Conservation (phyloP, 2,888 invertebrate species). For the Ischnus inquisitorius region DNA sequence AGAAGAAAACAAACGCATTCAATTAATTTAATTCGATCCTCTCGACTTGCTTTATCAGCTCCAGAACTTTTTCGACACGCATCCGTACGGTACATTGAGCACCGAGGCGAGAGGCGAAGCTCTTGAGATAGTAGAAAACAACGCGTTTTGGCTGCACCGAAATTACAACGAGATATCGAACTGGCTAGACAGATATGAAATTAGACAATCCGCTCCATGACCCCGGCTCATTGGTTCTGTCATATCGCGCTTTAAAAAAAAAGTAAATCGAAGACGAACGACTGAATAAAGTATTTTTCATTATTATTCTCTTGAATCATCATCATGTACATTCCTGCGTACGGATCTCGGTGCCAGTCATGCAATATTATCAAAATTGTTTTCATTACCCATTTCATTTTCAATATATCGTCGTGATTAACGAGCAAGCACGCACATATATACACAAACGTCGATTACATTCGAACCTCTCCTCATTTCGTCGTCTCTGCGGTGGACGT, state of each 20-base stretch:
- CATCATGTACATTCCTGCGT: not conserved
- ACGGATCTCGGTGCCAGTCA: not conserved
- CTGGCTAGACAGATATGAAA: not conserved
- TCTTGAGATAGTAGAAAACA: slow-evolving; percentile 50
- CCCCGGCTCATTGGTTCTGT: not conserved
- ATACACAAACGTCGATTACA: not conserved
- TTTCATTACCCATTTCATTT: not conserved
- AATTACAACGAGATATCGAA: slow-evolving; percentile 33
- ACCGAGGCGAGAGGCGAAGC: slow-evolving; percentile 41
- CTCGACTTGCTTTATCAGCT: slow-evolving; percentile 12
- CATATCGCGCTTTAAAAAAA: not conserved
- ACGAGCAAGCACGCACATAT: not conserved
- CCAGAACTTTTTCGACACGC: slow-evolving; percentile 19
- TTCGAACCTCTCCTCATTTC: not conserved
- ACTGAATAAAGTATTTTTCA: not conserved
- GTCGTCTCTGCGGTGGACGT: not conserved
- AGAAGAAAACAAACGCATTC: not conserved
- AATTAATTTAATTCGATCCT: not conserved
- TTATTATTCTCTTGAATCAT: not conserved
- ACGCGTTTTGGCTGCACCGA: slow-evolving; percentile 47
- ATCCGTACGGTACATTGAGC: slow-evolving; percentile 25
- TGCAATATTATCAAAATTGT: not conserved
- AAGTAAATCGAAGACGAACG: not conserved
- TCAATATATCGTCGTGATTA: not conserved
- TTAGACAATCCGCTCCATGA: not conserved